These are phyloP conservation scores for Leptestheria dahalacensis DNA, from an alignment of 1,140 invertebrate genomes.

Conservation along the genomic window DNA sequence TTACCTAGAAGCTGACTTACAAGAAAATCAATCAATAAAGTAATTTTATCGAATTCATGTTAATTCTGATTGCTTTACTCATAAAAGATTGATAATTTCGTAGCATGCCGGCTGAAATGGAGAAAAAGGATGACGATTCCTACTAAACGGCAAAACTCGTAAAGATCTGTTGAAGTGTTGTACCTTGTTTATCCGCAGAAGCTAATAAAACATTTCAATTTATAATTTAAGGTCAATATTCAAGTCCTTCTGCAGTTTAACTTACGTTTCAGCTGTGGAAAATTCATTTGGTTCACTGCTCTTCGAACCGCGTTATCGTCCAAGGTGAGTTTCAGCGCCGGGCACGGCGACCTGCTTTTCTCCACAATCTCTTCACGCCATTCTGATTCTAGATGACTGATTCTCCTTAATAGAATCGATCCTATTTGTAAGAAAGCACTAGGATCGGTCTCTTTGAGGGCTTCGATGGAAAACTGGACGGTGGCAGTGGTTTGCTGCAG, in stretches of 20 bases:
- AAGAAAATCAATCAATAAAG: too few relatives aligned
- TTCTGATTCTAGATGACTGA: conserved; percentile 58
- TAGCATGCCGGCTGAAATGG: too few relatives aligned
- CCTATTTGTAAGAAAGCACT: conserved; percentile 87
- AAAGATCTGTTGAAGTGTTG: not conserved
- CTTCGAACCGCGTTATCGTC: conserved; percentile 74
- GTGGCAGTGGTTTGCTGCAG: conserved; percentile 85
- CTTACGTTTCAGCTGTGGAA: conserved; percentile 96
- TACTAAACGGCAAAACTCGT: not conserved
- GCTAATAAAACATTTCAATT: too few relatives aligned
- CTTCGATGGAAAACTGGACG: conserved; percentile 95
- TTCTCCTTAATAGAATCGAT: conserved; percentile 58
- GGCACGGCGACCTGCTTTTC: conserved; percentile 45
- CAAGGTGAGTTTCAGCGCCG: conserved; percentile 79
- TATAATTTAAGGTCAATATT: too few relatives aligned
- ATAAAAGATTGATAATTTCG: too few relatives aligned
- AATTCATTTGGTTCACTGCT: conserved; percentile 85
- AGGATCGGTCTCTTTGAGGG: conserved; percentile 92
- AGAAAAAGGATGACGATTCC: conserved; percentile 1
- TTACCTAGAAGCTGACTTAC: too few relatives aligned
- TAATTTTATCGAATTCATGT: too few relatives aligned
- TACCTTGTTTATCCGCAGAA: not conserved
- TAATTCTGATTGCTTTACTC: too few relatives aligned
- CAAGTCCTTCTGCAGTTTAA: conserved; percentile 21
- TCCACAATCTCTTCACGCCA: conserved; percentile 66